These are phyloP conservation scores for Megaustenia siamemsis DNA, from an alignment of 2,888 invertebrate species.

Conservation along the genomic window DNA sequence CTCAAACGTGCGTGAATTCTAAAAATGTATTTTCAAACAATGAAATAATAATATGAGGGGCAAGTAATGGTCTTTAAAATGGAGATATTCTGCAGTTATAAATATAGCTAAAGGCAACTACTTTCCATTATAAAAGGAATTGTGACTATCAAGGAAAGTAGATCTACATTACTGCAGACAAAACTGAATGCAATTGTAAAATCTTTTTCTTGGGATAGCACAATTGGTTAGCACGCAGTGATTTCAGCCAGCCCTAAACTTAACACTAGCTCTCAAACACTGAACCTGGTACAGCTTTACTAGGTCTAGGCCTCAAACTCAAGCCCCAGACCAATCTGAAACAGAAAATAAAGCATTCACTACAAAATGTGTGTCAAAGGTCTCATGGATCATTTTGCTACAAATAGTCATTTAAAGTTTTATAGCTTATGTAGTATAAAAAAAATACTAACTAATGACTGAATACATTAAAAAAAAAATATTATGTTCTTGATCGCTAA, in stretches of 20 bases:
- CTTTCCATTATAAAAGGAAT: not conserved
- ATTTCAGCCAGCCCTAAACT: constrained; percentile 29
- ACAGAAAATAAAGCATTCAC: too few species aligned
- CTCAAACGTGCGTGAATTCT: not conserved
- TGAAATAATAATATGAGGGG: not conserved
- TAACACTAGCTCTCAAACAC: constrained; percentile 34
- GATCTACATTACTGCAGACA: not conserved
- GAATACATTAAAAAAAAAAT: too few species aligned
- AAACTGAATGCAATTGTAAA: constrained; percentile 14
- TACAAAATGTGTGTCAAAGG: too few species aligned
- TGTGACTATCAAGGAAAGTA: constrained; percentile 11
- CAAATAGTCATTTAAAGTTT: too few species aligned
- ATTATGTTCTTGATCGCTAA: too few species aligned
- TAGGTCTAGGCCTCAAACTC: constrained; percentile 51
- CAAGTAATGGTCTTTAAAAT: not conserved
- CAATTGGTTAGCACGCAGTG: not conserved
- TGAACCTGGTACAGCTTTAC: not conserved
- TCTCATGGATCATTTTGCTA: too few species aligned
- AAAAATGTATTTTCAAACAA: not conserved
- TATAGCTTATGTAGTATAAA: too few species aligned
- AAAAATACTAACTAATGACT: too few species aligned
- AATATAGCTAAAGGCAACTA: constrained; percentile 16
- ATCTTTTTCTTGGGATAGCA: not conserved
- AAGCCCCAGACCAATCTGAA: constrained; percentile 43
- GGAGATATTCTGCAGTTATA: constrained; percentile 5